Conservation (phyloP, 2,797 vertebrate species). For the Hydrolagus colliei region DNA sequence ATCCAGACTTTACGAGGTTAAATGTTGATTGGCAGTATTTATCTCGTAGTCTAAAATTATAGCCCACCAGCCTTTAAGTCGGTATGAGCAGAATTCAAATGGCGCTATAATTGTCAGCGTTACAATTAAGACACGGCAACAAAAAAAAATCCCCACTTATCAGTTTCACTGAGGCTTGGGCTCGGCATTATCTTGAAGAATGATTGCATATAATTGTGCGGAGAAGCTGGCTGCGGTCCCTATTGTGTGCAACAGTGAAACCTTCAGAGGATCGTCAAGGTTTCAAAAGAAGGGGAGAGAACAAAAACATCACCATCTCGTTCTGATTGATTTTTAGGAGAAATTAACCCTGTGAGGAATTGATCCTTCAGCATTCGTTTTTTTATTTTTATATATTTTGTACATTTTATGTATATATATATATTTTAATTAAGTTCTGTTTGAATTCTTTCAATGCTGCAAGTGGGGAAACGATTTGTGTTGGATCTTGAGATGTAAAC, state of each 20-base stretch:
- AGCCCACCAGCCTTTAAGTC: background rate
- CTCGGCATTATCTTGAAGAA: slow-evolving; percentile 8
- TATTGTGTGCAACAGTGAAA: background rate
- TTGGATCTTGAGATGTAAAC: too few species aligned
- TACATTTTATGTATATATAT: too few species aligned
- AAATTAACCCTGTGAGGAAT: background rate
- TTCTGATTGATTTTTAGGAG: background rate
- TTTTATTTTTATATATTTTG: background rate
- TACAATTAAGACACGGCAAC: slow-evolving; percentile 3
- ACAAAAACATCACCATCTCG: background rate
- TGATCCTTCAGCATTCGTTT: background rate
- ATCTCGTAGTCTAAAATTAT: slow-evolving; percentile 15
- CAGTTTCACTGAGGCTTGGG: background rate
- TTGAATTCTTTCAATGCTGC: background rate
- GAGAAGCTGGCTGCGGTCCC: background rate
- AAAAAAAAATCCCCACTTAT: background rate
- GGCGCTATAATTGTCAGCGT: background rate
- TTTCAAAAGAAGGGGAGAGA: background rate
- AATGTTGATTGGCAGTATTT: background rate
- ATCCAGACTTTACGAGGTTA: background rate
- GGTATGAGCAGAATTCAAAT: background rate
- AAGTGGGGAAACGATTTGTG: background rate
- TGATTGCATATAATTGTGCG: background rate
- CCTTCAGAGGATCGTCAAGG: background rate
- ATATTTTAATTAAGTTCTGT: background rate